Base-by-base conservation (phyloP, 1,140 invertebrate species). In the Formica selysi region DNA sequence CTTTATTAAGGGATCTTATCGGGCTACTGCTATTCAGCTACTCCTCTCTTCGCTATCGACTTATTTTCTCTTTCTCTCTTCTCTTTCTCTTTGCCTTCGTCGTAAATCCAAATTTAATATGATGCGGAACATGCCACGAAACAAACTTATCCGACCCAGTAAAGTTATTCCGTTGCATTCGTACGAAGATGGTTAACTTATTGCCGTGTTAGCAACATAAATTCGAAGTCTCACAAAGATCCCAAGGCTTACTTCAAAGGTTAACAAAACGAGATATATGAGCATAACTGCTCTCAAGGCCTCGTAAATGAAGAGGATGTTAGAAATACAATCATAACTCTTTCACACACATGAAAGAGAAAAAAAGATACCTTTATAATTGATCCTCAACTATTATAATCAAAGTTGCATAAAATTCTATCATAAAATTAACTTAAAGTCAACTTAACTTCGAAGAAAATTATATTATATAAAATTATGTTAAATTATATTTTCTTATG, bases 91-190 rank as follows among this genome's bases (percentile, higher is more conserved):
- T 54, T 61, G 32, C 54, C 10, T 26, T 32, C 41, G 11, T 57
- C 68, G 68, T 73, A 73, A 73, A 83, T 62, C 67, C 54, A 61
- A 73, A 83, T 73, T 57, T 68, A 83, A 83, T 73, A 83, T 83
- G 54, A 83, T 70, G 79, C 54, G 41, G 38, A 73, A 83, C 54
- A 62, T 81, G 67, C 79, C 79, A 38, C 67, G 54, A 83, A 83
- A 73, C 68, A 83, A 83, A 83, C 79, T 83, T 83, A 83, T 73
- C 54, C 70, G 54, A 54, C 68, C 29, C 7, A 73, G 67, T 83
- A 73, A 83, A 83, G 79, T 83, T 83, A 83, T 83, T 83, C 38
- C 54, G 16, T 41, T 83, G 73, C 67, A 73, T 59, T 73, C 54
- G 38, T 70, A 73, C 16, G 51, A 61, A 73, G 79, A 59, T 62